phyloP scores from a whole-genome alignment of 2,113 vertebrate species.

The Tachysurus fulvidraco region DNA sequence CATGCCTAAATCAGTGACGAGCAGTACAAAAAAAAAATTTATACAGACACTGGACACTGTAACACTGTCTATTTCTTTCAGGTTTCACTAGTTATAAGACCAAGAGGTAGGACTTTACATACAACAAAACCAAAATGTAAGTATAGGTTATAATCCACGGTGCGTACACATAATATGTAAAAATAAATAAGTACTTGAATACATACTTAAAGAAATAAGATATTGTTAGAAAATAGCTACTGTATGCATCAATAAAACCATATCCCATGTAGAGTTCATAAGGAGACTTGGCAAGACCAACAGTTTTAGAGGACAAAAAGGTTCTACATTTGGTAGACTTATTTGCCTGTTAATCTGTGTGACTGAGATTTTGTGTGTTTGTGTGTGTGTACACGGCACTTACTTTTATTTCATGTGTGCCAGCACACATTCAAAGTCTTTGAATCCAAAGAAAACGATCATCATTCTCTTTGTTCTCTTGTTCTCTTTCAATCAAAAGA shows the following conservation, averaged over 20 bases:
- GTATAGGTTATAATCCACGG: constrained; percentile 51
- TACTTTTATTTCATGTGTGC: constrained; percentile 55
- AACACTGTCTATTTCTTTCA: constrained; percentile 50
- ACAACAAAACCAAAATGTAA: constrained; percentile 38
- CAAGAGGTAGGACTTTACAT: constrained; percentile 57
- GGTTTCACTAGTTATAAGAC: constrained; percentile 46
- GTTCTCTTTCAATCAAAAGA: constrained; percentile 46
- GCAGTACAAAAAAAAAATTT: constrained; percentile 37
- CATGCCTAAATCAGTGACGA: constrained; percentile 40
- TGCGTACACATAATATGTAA: constrained; percentile 71
- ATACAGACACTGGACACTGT: constrained; percentile 24
- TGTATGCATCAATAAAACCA: constrained; percentile 71
- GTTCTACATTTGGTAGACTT: constrained; percentile 53
- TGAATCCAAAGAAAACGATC: constrained; percentile 29
- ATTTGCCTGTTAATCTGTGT: constrained; percentile 51
- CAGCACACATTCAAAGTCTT: constrained; percentile 51
- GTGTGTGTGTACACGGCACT: constrained; percentile 50
- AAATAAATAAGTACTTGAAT: constrained; percentile 71
- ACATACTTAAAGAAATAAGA: constrained; percentile 75
- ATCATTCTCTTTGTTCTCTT: constrained; percentile 43
- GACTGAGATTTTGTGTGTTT: constrained; percentile 43
- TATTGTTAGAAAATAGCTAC: constrained; percentile 76
- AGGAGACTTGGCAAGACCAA: constrained; percentile 63
- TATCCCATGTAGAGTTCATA: constrained; percentile 68
- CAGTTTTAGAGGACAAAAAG: constrained; percentile 38